Percentiles rank a stretch among this genome's conserved stretches.
Conservation (phyloP, 2,113 vertebrate species). For the Archocentrus centrarchus region DNA sequence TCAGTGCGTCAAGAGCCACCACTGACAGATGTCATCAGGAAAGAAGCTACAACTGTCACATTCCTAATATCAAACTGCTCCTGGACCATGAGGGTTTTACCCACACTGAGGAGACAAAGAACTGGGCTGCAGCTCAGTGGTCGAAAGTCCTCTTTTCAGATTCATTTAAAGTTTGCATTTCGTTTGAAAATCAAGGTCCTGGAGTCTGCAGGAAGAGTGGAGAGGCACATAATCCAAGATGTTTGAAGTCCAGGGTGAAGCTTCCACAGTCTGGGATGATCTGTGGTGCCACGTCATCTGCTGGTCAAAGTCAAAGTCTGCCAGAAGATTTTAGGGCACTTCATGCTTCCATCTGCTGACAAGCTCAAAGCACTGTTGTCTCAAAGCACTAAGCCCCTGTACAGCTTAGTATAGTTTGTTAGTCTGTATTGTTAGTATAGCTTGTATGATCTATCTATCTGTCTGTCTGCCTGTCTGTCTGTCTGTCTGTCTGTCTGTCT, state of each 20-base stretch:
- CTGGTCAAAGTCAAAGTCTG: neutral
- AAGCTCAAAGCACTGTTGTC: too few species aligned
- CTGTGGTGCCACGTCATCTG: fast-evolving
- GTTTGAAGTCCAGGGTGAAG: neutral
- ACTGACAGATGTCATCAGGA: neutral
- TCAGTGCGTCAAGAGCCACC: neutral
- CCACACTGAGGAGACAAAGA: neutral
- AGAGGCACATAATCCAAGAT: fast-evolving
- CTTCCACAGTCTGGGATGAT: neutral
- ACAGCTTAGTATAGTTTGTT: too few species aligned
- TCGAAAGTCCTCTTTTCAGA: neutral
- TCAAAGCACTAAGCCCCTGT: too few species aligned
- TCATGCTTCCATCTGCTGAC: too few species aligned
- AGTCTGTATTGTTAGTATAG: too few species aligned
- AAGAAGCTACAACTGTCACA: neutral
- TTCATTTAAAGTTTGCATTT: neutral
- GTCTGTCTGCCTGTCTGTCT: too few species aligned
- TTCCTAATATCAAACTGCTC: neutral
- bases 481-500: too few species aligned
- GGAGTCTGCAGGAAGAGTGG: neutral
- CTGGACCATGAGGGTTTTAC: neutral
- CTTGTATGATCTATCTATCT: too few species aligned
- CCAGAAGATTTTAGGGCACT: too few species aligned
- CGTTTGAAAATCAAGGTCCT: neutral
- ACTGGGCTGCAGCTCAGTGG: neutral